These are phyloP conservation scores for Scomberomorus guttatus DNA, from an alignment of 2,797 vertebrate genomes.

Conservation along the genomic window DNA sequence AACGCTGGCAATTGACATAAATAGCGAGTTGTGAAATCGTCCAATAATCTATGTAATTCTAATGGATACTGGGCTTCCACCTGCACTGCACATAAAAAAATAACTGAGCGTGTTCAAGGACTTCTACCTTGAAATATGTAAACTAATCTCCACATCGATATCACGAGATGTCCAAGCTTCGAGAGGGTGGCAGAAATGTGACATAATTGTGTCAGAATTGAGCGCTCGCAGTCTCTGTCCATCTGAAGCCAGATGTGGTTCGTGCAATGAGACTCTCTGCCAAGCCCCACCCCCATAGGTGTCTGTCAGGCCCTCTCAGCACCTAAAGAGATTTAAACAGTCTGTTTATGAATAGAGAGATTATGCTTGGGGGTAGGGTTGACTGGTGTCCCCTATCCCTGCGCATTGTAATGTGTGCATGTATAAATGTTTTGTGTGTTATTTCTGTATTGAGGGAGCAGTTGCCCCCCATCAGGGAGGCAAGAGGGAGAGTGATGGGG, in stretches of 20 bases:
- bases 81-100: neutral
- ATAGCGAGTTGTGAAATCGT: neutral
- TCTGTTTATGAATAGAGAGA: slow-evolving; percentile 49
- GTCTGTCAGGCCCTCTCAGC: slow-evolving; percentile 40
- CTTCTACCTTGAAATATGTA: neutral
- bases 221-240: neutral
- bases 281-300: slow-evolving; percentile 18
- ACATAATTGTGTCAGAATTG: neutral
- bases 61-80: too few species aligned
- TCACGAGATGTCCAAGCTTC: neutral
- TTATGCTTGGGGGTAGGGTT: slow-evolving; percentile 31
- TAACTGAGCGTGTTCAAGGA: too few species aligned
- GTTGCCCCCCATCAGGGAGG: neutral
- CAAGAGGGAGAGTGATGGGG: slow-evolving; percentile 7
- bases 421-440: slow-evolving; percentile 9
- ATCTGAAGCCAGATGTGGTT: slow-evolving; percentile 25
- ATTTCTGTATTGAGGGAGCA: neutral
- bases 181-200: neutral
- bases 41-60: too few species aligned
- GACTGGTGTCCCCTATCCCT: slow-evolving; percentile 3
- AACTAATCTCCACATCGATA: neutral
- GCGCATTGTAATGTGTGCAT: slow-evolving; percentile 4
- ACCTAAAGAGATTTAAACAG: slow-evolving; percentile 41
- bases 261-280: slow-evolving; percentile 3
- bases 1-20: neutral